Conservation (phyloP, 2,888 invertebrate species). For the Teleiodes luculella region DNA sequence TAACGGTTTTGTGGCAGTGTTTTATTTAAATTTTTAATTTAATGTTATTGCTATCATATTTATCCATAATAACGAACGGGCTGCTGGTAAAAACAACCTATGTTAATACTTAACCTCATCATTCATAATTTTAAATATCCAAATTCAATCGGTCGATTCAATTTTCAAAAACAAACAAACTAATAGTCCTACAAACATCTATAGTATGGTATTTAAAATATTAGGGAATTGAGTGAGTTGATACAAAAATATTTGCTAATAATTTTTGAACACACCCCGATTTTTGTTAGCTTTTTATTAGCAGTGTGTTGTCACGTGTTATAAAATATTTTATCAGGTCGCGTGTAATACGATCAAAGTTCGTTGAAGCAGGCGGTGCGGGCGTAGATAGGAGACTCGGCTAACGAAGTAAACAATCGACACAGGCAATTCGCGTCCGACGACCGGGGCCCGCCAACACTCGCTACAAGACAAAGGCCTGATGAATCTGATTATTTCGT, state of each 20-base stretch:
- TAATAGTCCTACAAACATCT: too few relatives aligned
- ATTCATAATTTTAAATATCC: too few relatives aligned
- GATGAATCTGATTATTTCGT: conserved; percentile 67
- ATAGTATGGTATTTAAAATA: too few relatives aligned
- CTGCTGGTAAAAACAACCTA: too few relatives aligned
- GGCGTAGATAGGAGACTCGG: conserved; percentile 50
- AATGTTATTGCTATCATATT: too few relatives aligned
- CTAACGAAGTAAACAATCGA: conserved; percentile 76
- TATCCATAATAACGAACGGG: too few relatives aligned
- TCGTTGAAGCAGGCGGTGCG: conserved; percentile 45
- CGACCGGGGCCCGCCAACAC: conserved; percentile 43
- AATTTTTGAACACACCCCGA: neutral
- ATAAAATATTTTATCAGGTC: conserved; percentile 36
- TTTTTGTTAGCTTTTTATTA: neutral
- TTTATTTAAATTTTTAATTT: too few relatives aligned
- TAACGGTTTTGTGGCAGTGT: too few relatives aligned
- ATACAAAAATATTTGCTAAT: neutral
- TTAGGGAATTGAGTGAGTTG: too few relatives aligned
- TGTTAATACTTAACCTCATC: too few relatives aligned
- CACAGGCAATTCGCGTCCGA: conserved; percentile 59
- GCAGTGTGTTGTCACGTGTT: conserved; percentile 13
- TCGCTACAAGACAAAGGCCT: conserved; percentile 59
- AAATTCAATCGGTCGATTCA: too few relatives aligned
- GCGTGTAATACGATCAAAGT: conserved; percentile 50
- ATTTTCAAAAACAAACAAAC: too few relatives aligned